These are phyloP conservation scores for Platynereis dumerilii DNA, from an alignment of 2,888 invertebrate genomes.

Conservation along the genomic window DNA sequence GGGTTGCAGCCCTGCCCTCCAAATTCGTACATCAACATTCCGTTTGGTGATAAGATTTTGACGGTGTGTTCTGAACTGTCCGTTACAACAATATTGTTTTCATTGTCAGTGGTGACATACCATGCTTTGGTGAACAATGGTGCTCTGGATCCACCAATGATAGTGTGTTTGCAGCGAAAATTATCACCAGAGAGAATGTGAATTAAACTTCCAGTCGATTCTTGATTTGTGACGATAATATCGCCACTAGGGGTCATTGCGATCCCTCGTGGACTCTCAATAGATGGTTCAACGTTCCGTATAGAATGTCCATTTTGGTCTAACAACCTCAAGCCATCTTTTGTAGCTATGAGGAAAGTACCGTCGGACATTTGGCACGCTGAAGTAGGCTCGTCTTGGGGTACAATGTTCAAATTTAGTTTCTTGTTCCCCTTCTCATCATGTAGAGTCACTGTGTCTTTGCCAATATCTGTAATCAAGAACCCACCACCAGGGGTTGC, in stretches of 20 bases:
- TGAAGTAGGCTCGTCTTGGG: constrained; percentile 7
- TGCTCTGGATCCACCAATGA: constrained; percentile 16
- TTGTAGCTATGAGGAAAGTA: constrained; percentile 5
- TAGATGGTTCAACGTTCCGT: background rate
- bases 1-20: constrained; percentile 10
- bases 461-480: constrained; percentile 14
- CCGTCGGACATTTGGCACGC: background rate
- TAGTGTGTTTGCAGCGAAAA: constrained; percentile 1
- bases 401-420: constrained; percentile 3
- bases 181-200: constrained; percentile 5
- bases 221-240: constrained; percentile 16
- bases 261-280: constrained; percentile 12
- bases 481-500: background rate
- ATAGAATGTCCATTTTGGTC: constrained; percentile 1
- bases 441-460: constrained; percentile 10
- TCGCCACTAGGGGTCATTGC: background rate
- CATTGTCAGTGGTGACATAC: constrained; percentile 9
- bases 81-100: background rate
- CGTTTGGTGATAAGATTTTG: constrained; percentile 11
- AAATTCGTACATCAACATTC: constrained; percentile 9
- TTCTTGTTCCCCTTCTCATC: background rate
- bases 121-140: constrained; percentile 17
- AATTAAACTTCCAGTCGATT: background rate
- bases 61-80: constrained; percentile 18
- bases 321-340: constrained; percentile 13